These are phyloP conservation scores for Fragum sueziense DNA, from an alignment of 2,888 invertebrate species.

Conservation along the genomic window DNA sequence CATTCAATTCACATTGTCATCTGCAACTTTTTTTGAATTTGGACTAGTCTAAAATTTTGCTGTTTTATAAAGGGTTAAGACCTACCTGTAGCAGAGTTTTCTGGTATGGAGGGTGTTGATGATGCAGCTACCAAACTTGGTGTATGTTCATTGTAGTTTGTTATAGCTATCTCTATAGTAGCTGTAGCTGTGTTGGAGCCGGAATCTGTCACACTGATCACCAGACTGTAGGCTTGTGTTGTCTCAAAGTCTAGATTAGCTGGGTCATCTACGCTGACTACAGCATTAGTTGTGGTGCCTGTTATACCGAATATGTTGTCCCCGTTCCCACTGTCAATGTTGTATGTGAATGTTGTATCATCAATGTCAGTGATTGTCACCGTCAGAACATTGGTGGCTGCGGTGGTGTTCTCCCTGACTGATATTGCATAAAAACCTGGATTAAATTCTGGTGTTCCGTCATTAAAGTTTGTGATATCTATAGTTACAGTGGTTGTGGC, in stretches of 20 bases:
- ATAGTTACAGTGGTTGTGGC: slow-evolving; percentile 68
- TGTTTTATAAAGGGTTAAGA: no score
- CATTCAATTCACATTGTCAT: no score
- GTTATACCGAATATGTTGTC: slow-evolving; percentile 62
- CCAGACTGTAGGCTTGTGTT: slow-evolving; percentile 87
- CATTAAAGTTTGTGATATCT: slow-evolving; percentile 72
- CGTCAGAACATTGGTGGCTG: slow-evolving; percentile 55
- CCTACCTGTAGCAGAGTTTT: slow-evolving; percentile 51
- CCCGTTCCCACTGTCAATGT: slow-evolving; percentile 64
- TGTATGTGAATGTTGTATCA: slow-evolving; percentile 61
- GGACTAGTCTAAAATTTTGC: no score
- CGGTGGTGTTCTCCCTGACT: slow-evolving; percentile 63
- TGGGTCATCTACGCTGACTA: slow-evolving; percentile 61
- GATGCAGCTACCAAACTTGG: slow-evolving; percentile 56
- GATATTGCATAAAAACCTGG: slow-evolving; percentile 63
- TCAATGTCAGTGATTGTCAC: slow-evolving; percentile 71
- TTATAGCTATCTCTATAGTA: slow-evolving; percentile 62
- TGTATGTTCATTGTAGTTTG: slow-evolving; percentile 65
- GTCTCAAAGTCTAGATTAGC: slow-evolving; percentile 72
- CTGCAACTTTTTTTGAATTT: no score
- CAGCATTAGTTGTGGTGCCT: slow-evolving; percentile 43
- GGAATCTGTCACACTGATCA: slow-evolving; percentile 87
- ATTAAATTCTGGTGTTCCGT: slow-evolving; percentile 73
- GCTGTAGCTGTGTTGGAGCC: slow-evolving; percentile 58
- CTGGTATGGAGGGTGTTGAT: slow-evolving; percentile 57